Evolutionary conservation across 2,797 vertebrate species (phyloP), one percentile per base, ranked within the genome.

Genomic region (Takifugu ocellatus): DNA sequence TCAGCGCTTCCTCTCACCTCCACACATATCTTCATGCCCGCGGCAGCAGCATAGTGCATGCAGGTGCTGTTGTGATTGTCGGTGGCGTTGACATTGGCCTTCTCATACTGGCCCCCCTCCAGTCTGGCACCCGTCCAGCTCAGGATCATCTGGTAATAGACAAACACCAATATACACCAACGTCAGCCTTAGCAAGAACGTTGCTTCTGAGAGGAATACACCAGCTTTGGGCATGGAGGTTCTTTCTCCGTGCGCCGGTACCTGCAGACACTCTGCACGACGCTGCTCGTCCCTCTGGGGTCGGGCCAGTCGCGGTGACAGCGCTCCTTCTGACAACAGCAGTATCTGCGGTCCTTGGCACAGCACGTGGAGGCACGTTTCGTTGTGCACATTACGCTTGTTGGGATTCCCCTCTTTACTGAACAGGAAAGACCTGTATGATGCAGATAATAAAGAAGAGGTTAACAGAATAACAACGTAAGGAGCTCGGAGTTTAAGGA

Each of bases 391-490:
- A 10, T 99, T 99, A 45, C 95, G 91, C 85, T 99, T 99, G 87
- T 99, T 99, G 59, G 97, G 97, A 89, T 99, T 99, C 46, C 97
- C 97, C 63, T 99, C 97, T 90, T 98, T 95, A 79, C 91, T 95
- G 83, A 95, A 97, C 75, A 99, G 94, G 82, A 99, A 99, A 61
- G 94, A 95, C 90, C 97, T 99, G 78, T 43, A 70, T 7, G 7
- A 50, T 48, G 57, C 25, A 58, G 39, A 21, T 5, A 54, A 59
- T 9, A 24, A 45, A 52, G 25, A 43, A 2, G 2, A 24, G 14
- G 51, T 17, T 39, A 5, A 44, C 17, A 44, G 52, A 56, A 61
- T 0, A 43, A 1, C 1, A 10, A 8, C 9, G 4, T 17, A 16
- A 16, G 24, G 14, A 15, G 31, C 17, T 5, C 64, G 7, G 11